phyloP scores from a whole-genome alignment of 1,140 invertebrate species.

The Berghia stephanieae region DNA sequence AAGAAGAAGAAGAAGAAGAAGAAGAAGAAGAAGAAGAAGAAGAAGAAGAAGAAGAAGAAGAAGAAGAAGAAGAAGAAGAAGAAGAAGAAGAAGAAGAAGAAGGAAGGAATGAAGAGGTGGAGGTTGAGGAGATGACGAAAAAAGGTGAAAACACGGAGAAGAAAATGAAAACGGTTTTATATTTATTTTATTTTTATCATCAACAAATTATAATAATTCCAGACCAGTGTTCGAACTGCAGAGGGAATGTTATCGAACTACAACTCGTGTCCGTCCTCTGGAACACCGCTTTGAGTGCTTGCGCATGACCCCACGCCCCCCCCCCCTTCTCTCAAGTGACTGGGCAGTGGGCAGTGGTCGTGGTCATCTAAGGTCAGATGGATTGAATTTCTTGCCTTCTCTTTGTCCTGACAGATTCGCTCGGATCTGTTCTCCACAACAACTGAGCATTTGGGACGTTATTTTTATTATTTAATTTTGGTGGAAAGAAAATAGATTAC shows the following conservation, averaged over 20 bases:
- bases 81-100: neutral
- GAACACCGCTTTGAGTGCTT: no score
- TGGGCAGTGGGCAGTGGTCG: no score
- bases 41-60: neutral
- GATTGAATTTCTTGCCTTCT: no score
- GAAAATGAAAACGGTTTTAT: neutral
- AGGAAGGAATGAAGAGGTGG: neutral
- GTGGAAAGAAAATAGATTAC: neutral
- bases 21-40: slow-evolving; percentile 1
- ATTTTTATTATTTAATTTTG: neutral
- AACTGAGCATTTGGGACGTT: neutral
- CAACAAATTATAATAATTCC: neutral
- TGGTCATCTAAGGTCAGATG: no score
- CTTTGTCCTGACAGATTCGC: neutral
- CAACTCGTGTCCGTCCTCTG: neutral
- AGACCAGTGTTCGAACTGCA: neutral
- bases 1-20: slow-evolving; percentile 14
- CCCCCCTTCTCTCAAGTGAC: no score
- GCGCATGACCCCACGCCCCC: no score
- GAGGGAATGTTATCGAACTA: neutral
- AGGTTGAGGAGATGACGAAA: neutral
- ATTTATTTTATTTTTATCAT: no score
- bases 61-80: neutral
- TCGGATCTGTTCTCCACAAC: neutral
- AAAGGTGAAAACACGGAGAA: neutral